A percentile compares a stretch with the other conserved stretches of the same genome.
These are phyloP conservation scores for Micromesistius poutassou DNA, from an alignment of 2,797 vertebrate species.

Conservation along the genomic window DNA sequence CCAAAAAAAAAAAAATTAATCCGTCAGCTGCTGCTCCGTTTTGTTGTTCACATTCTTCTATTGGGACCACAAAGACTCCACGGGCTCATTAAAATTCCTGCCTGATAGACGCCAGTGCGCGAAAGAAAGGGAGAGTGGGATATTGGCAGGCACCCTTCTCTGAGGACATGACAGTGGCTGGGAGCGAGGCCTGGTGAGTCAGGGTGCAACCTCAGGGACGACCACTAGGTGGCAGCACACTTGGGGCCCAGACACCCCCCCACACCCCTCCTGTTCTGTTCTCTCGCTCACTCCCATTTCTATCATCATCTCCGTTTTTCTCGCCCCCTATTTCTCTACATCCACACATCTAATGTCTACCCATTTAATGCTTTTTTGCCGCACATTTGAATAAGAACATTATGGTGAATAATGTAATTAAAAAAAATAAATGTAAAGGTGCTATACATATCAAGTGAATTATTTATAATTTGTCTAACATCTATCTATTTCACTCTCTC, in stretches of 20 bases:
- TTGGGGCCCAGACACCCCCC: conserved; percentile 4
- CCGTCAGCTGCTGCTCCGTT: conserved; percentile 12
- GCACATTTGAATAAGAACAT: not conserved
- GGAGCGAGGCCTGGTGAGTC: conserved; percentile 51
- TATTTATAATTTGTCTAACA: not conserved
- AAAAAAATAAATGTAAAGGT: too few species aligned
- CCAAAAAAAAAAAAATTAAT: not conserved
- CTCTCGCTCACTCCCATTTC: not conserved
- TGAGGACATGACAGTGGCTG: conserved; percentile 45
- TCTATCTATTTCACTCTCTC: not conserved
- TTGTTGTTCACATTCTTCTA: conserved; percentile 35
- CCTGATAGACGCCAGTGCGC: conserved; percentile 37
- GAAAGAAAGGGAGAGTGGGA: conserved; percentile 51
- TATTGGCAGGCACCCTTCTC: conserved; percentile 46
- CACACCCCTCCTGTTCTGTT: conserved; percentile 17
- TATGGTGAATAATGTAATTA: not conserved
- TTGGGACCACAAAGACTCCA: conserved; percentile 49
- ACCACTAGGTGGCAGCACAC: conserved; percentile 51
- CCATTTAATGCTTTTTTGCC: too few species aligned
- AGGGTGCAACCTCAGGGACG: conserved; percentile 37
- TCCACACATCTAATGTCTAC: not conserved
- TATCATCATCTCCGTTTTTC: not conserved
- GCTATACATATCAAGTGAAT: not conserved
- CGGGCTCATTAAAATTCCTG: conserved; percentile 73
- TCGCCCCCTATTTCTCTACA: not conserved